These are phyloP conservation scores for Tetranychus truncatus DNA, from an alignment of 2,888 invertebrate species.

Conservation along the genomic window DNA sequence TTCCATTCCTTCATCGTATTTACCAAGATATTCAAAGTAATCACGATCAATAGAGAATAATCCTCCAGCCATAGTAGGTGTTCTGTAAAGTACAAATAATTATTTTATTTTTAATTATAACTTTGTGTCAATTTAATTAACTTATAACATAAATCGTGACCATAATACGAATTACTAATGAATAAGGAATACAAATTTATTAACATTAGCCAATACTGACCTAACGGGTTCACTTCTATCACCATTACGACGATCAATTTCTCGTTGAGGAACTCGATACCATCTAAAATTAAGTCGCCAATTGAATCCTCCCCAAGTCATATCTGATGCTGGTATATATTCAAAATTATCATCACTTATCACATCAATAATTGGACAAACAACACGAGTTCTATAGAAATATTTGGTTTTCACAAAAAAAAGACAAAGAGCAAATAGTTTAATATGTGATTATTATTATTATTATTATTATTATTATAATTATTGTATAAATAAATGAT, in stretches of 20 bases:
- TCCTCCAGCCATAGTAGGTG: constrained; percentile 97
- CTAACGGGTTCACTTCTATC: constrained; percentile 78
- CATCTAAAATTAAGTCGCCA: constrained; percentile 79
- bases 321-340: constrained; percentile 93
- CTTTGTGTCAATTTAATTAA: background rate
- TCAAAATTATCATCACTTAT: constrained; percentile 97
- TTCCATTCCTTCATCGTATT: constrained; percentile 98
- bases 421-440: too few species aligned
- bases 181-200: background rate
- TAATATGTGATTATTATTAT: background rate
- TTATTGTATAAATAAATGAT: background rate
- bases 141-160: background rate
- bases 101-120: background rate
- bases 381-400: constrained; percentile 54
- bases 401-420: background rate
- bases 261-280: constrained; percentile 92
- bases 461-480: background rate
- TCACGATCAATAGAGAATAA: constrained; percentile 74
- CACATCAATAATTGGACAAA: constrained; percentile 95
- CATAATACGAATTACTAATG: background rate
- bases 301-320: constrained; percentile 99
- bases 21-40: constrained; percentile 91
- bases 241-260: constrained; percentile 76
- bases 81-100: constrained; percentile 34
- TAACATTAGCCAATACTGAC: constrained; percentile 23